Percentiles rank a stretch among this genome's conserved stretches.
Conservation (phyloP, 2,113 vertebrate species). For the Myotis davidii region DNA sequence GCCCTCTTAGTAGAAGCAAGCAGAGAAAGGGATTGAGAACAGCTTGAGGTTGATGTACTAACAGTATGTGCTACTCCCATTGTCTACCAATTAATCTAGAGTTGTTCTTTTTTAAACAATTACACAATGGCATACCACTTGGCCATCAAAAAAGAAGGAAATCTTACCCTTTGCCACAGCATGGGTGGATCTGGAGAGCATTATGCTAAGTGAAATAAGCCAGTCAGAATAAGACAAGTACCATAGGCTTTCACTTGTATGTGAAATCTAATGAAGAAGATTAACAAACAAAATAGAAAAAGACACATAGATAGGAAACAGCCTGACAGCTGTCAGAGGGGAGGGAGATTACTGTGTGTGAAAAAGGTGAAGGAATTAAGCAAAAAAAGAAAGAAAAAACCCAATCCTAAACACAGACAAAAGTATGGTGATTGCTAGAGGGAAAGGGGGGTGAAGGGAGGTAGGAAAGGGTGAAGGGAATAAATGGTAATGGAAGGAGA, state of each 20-base stretch:
- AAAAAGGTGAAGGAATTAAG: neutral
- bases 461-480: neutral
- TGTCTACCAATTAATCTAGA: neutral
- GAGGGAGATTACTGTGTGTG: rapidly evolving
- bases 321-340: neutral
- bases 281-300: neutral
- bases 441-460: neutral
- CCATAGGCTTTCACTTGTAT: neutral
- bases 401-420: neutral
- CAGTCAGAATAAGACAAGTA: neutral
- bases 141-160: neutral
- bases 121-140: neutral
- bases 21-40: neutral
- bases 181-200: neutral
- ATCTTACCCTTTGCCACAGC: neutral
- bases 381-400: neutral
- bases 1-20: neutral
- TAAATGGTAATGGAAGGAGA: neutral
- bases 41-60: neutral
- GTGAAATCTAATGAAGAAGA: neutral
- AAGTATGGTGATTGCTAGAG: neutral
- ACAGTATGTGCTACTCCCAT: neutral
- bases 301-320: neutral
- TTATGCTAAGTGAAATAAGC: neutral
- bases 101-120: neutral